A percentile compares a stretch with the other conserved stretches of the same genome.
phyloP scores from a whole-genome alignment of 1,140 invertebrate species.

The Drosophila pruinosa region DNA sequence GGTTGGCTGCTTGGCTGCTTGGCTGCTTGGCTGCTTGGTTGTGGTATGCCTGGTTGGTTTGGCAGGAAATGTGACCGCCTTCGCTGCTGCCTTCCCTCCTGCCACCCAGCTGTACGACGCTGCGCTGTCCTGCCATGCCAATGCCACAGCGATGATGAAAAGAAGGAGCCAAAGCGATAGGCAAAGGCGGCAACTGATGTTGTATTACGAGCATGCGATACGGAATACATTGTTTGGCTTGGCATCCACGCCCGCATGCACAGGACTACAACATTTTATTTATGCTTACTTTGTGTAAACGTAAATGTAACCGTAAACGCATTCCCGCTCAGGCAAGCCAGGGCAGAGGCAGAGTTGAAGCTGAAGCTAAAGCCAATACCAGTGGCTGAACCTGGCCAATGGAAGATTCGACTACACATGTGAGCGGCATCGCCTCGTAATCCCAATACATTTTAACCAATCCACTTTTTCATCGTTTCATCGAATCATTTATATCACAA shows the following conservation, averaged over 20 bases:
- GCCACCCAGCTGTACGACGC: no score
- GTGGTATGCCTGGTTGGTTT: constrained; percentile 13
- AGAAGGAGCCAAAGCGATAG: constrained; percentile 21
- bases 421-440: constrained; percentile 44
- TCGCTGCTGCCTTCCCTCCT: background rate
- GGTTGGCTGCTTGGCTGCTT: background rate
- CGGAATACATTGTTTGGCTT: constrained; percentile 59
- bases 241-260: constrained; percentile 9
- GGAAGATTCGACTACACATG: constrained; percentile 13
- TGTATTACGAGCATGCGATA: constrained; percentile 19
- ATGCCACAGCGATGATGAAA: background rate
- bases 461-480: constrained; percentile 81
- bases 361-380: background rate
- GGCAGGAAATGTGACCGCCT: constrained; percentile 67
- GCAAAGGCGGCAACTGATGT: constrained; percentile 11
- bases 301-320: constrained; percentile 57
- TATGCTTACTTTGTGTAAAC: constrained; percentile 80
- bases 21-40: background rate
- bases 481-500: constrained; percentile 82
- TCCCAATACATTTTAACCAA: constrained; percentile 81
- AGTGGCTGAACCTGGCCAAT: background rate
- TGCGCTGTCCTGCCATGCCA: background rate
- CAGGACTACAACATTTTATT: constrained; percentile 64
- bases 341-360: background rate
- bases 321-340: constrained; percentile 52